phyloP scores from a whole-genome alignment of 2,888 invertebrate genomes.

The Melikaiella ostensackeni region DNA sequence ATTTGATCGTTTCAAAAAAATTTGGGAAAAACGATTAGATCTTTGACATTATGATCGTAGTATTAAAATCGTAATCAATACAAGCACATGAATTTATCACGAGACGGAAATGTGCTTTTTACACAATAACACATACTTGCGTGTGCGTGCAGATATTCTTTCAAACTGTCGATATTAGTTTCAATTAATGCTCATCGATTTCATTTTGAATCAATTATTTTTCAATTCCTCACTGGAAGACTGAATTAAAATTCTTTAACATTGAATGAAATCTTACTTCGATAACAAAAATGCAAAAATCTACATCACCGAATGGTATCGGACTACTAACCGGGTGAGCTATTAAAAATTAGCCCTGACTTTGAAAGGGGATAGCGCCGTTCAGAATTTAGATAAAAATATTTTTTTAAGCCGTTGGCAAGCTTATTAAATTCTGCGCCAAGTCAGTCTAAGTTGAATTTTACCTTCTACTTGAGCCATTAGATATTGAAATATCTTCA shows the following conservation, averaged over 20 bases:
- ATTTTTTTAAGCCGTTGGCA: too few species aligned
- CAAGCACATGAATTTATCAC: conserved; percentile 17
- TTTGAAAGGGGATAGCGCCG: too few species aligned
- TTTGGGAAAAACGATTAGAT: conserved; percentile 26
- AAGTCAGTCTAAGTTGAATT: too few species aligned
- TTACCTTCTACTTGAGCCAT: too few species aligned
- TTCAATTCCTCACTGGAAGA: conserved; percentile 23
- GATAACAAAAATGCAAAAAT: neutral
- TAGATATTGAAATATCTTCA: too few species aligned
- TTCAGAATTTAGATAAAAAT: too few species aligned
- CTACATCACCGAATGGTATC: too few species aligned
- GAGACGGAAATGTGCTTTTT: conserved; percentile 23
- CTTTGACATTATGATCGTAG: conserved; percentile 17
- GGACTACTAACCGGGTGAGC: too few species aligned
- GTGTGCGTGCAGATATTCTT: conserved; percentile 24
- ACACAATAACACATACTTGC: conserved; percentile 21
- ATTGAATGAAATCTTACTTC: neutral
- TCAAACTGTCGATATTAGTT: conserved; percentile 3
- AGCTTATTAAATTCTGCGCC: too few species aligned
- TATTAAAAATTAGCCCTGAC: too few species aligned
- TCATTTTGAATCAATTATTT: neutral
- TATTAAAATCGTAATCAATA: conserved; percentile 20
- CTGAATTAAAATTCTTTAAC: neutral
- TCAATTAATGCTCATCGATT: neutral
- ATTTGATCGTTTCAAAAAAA: conserved; percentile 32